Conservation (phyloP, 2,113 vertebrate genomes). For the Cyanoliseus patagonus region DNA sequence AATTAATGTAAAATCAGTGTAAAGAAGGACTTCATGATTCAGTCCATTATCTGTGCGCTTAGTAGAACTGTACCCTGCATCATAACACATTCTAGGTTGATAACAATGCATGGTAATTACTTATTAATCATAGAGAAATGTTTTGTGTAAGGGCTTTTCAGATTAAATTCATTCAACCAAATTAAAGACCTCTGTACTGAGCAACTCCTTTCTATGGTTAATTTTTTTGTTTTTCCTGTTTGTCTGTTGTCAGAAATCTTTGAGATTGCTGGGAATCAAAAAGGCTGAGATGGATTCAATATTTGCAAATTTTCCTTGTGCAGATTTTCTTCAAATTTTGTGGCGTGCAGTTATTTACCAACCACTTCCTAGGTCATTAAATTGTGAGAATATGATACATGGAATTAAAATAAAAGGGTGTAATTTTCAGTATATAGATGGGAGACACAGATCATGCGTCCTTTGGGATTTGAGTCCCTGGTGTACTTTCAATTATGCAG, state of each 20-base stretch:
- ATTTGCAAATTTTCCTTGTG: not conserved
- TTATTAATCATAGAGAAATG: not conserved
- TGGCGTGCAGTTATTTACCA: not conserved
- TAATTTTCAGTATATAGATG: not conserved
- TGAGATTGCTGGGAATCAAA: not conserved
- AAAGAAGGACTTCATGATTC: not conserved
- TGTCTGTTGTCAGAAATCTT: not conserved
- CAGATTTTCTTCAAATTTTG: not conserved
- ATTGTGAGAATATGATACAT: not conserved
- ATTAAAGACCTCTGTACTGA: not conserved
- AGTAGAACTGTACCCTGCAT: not conserved
- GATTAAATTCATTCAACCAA: not conserved
- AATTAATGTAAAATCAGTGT: not conserved
- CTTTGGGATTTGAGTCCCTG: not conserved
- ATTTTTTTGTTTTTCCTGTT: not conserved
- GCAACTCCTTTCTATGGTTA: not conserved
- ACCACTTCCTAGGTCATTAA: not conserved
- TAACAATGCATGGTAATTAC: not conserved
- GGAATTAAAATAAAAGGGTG: not conserved
- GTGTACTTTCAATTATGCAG: not conserved
- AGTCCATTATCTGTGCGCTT: not conserved
- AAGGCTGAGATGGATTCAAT: not conserved
- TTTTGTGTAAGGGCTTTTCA: not conserved
- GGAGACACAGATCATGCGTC: not conserved
- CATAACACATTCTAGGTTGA: not conserved